Conservation (phyloP, 2,888 invertebrate species). For the Nudaria mundana region DNA sequence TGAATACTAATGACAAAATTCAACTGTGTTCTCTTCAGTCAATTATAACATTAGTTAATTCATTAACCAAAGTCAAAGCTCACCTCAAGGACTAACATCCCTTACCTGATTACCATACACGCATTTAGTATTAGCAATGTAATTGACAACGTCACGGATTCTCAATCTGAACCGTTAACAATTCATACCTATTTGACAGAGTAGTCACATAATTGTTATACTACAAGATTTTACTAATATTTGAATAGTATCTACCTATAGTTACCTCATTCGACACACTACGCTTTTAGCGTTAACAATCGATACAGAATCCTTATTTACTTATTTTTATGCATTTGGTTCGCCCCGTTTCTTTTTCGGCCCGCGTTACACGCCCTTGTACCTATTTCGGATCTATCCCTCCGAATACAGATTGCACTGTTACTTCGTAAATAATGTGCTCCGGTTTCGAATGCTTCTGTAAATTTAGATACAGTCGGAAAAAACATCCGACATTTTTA, state of each 20-base stretch:
- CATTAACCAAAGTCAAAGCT: constrained; percentile 14
- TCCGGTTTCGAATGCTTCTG: constrained; percentile 36
- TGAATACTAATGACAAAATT: neutral
- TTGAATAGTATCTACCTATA: too few relatives aligned
- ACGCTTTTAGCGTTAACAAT: too few relatives aligned
- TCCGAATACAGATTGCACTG: constrained; percentile 7
- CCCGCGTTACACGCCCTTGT: too few relatives aligned
- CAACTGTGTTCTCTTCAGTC: neutral
- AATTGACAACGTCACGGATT: constrained; percentile 37
- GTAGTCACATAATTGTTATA: constrained; percentile 17
- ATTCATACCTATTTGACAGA: constrained; percentile 29
- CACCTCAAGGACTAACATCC: constrained; percentile 15
- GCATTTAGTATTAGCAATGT: constrained; percentile 28
- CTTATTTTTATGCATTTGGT: too few relatives aligned
- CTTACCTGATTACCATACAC: constrained; percentile 28
- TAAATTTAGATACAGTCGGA: constrained; percentile 45
- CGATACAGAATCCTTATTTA: too few relatives aligned
- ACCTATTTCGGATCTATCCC: too few relatives aligned
- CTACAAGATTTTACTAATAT: too few relatives aligned
- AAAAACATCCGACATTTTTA: constrained; percentile 43
- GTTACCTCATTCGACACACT: too few relatives aligned
- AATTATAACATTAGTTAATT: constrained; percentile 7
- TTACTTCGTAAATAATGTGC: constrained; percentile 30
- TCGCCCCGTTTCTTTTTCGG: too few relatives aligned
- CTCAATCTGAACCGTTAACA: constrained; percentile 31